A percentile compares a stretch with the other conserved stretches of the same genome.
phyloP scores from a whole-genome alignment of 2,888 invertebrate genomes.

The Tenthredo amoena region DNA sequence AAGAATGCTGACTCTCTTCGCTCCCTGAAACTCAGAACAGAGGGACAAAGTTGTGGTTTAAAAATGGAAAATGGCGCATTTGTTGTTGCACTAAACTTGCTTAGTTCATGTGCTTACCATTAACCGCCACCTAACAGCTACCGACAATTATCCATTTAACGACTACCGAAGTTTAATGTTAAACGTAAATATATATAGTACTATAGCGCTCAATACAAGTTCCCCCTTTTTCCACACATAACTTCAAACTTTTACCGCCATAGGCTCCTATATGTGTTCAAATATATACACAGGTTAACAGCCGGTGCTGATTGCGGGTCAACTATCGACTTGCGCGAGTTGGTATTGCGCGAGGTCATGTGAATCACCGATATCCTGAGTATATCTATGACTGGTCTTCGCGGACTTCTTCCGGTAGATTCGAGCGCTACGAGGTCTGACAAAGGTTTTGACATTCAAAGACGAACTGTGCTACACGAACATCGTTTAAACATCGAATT shows the following conservation, averaged over 20 bases:
- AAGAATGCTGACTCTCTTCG: neutral
- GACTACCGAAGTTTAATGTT: neutral
- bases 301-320: conserved; percentile 20
- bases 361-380: neutral
- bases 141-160: neutral
- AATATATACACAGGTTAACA: conserved; percentile 4
- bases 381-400: conserved; percentile 3
- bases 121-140: neutral
- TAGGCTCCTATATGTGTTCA: neutral
- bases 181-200: neutral
- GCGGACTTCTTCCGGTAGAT: neutral
- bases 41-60: neutral
- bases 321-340: conserved; percentile 10
- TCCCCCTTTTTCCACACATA: neutral
- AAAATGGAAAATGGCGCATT: neutral
- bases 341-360: neutral
- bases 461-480: neutral
- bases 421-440: neutral
- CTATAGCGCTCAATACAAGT: neutral
- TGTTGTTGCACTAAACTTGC: neutral
- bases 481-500: neutral
- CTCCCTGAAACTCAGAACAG: neutral
- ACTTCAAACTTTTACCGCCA: neutral
- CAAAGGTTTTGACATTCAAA: neutral
- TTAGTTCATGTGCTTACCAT: neutral